Conservation (phyloP, 2,888 invertebrate species). For the Agrochola macilenta region DNA sequence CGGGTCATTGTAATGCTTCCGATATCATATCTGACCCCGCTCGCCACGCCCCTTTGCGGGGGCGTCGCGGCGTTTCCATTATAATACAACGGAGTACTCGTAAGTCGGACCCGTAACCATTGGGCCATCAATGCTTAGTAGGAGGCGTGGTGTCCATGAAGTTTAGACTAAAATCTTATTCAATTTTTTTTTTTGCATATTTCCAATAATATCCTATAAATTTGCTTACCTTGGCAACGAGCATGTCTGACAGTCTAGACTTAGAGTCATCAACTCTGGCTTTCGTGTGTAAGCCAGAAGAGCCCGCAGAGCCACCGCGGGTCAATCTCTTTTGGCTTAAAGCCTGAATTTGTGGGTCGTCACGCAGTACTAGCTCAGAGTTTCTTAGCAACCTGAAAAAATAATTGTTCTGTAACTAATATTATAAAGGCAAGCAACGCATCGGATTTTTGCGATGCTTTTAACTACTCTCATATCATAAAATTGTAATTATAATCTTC, state of each 20-base stretch:
- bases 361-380: conserved; percentile 83
- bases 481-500: no score
- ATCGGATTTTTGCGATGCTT: background rate
- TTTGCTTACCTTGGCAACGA: conserved; percentile 82
- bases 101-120: no score
- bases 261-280: conserved; percentile 91
- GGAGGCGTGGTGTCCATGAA: no score
- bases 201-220: background rate
- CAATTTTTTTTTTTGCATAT: background rate
- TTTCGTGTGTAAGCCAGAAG: conserved; percentile 50
- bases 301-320: conserved; percentile 12
- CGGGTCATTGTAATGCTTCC: no score
- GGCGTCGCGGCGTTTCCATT: no score
- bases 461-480: background rate
- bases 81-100: no score
- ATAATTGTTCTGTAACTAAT: background rate
- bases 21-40: no score
- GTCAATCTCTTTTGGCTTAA: conserved; percentile 77
- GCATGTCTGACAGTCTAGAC: conserved; percentile 89
- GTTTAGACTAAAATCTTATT: no score
- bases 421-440: background rate
- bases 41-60: no score
- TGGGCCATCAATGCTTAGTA: no score
- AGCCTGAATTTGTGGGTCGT: conserved; percentile 80
- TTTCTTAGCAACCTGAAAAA: conserved; percentile 83